Conservation (phyloP, 2,113 vertebrate species). For the Bucco capensis region DNA sequence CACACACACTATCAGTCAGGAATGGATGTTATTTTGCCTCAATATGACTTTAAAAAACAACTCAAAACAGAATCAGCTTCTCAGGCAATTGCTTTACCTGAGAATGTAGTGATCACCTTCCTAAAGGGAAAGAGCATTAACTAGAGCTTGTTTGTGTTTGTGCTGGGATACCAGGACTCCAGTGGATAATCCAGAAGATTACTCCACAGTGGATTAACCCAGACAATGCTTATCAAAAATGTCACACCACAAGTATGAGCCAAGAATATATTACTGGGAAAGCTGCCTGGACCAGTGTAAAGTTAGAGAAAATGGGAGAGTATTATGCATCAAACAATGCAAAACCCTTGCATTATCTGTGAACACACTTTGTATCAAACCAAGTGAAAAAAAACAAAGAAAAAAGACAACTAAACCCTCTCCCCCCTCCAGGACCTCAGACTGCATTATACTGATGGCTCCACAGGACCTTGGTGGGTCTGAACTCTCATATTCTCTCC, state of each 20-base stretch:
- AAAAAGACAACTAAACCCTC: not conserved
- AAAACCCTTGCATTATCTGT: not conserved
- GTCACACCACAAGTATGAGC: not conserved
- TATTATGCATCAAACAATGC: not conserved
- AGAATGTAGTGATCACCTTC: not conserved
- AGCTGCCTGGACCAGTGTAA: not conserved
- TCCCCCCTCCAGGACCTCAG: not conserved
- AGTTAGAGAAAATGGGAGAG: not conserved
- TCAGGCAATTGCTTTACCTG: not conserved
- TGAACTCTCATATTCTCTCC: not conserved
- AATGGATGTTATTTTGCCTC: not conserved
- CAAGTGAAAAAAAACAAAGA: not conserved
- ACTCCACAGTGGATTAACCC: conserved; percentile 20
- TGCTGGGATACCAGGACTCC: not conserved
- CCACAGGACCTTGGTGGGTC: not conserved
- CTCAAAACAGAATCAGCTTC: not conserved
- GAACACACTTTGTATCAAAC: not conserved
- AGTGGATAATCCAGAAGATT: conserved; percentile 19
- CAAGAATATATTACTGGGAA: not conserved
- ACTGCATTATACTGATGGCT: not conserved
- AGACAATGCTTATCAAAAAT: conserved; percentile 29
- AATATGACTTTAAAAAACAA: not conserved
- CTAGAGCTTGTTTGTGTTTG: not conserved
- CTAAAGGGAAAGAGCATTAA: not conserved
- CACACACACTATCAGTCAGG: not conserved